Evolutionary conservation across 2,888 invertebrate species (phyloP), one percentile per base, ranked within the genome.

Genomic region (Melangyna quadrimaculata): DNA sequence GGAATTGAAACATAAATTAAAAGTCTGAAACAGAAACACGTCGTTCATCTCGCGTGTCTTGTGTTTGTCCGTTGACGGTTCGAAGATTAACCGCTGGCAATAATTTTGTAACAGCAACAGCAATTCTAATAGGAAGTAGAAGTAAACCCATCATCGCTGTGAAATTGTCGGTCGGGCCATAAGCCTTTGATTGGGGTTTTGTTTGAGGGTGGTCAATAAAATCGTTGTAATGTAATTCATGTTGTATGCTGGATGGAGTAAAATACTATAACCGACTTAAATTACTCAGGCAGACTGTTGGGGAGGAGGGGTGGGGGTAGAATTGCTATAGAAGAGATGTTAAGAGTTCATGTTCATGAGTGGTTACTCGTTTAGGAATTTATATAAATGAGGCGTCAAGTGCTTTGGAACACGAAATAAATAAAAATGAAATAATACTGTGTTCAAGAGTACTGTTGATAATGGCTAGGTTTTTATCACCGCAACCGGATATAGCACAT

Each of bases 1-100:
- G 91, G 90, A 90, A 91, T 90, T 90, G 91, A 91, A 91, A 91
- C 91, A 91, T 91, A 91, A 91, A 91, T 91, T 91, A 91, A 91
- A 90, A 90, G 90, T 90, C 91, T 89, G 89, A 90, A 90, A 69
- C 65, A 78, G 77, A 87, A 77, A 67, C 79, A 79, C 73, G 82
- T 80, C 79, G 78, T 83, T 86, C 80, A 72, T 78, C 74, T 87
- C 77, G 87, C 77, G 87, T 87, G 80, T 84, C 84, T 80, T 53
- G 83, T 72, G 80, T 45, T 73, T 59, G 59, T 78, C 83, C 70
- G 63, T 29, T 86, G 86, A 86, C 81, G 73, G 87, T 88, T 90
- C 90, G 89, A 89, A 90, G 90, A 91, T 91, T 91, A 91, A 91
- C 90, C 90, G 90, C 88, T 88, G 88, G 89, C 89, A 89, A 90